Evolutionary conservation across 1,140 invertebrate species (phyloP).

Genomic region (Lethrus apterus): DNA sequence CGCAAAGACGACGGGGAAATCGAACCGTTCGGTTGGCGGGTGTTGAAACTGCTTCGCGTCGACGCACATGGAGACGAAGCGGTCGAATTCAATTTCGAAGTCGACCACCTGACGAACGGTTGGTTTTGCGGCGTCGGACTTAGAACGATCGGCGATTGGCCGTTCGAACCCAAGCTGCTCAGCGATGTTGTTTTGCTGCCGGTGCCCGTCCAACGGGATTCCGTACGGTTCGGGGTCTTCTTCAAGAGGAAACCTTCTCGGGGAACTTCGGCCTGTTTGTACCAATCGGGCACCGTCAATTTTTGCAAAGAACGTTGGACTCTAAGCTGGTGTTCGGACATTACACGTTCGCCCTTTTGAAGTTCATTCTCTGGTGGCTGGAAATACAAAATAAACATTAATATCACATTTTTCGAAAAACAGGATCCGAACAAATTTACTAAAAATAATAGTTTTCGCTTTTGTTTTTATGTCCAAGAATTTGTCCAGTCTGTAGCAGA

Average conservation of each 20-base stretch:
- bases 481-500: no score
- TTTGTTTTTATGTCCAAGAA: no score
- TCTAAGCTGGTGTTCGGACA: constrained; percentile 86
- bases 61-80: constrained; percentile 58
- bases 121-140: constrained; percentile 36
- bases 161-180: constrained; percentile 40
- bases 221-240: constrained; percentile 20
- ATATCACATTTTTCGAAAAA: no score
- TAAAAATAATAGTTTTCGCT: no score
- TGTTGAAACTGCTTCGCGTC: constrained; percentile 55
- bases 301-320: constrained; percentile 87
- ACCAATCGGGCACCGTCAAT: constrained; percentile 92
- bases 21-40: constrained; percentile 37
- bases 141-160: constrained; percentile 32
- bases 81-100: constrained; percentile 72
- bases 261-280: constrained; percentile 72
- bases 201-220: constrained; percentile 34
- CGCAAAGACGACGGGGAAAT: constrained; percentile 44
- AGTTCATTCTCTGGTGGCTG: constrained; percentile 90
- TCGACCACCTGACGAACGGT: constrained; percentile 73
- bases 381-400: constrained; percentile 41
- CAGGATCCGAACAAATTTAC: no score
- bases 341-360: constrained; percentile 71
- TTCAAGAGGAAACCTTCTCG: constrained; percentile 56
- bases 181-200: constrained; percentile 36